Percentiles rank a stretch among this genome's conserved stretches.
These are phyloP conservation scores for Brachylomia viminalis DNA, from an alignment of 2,888 invertebrate genomes.

Conservation along the genomic window DNA sequence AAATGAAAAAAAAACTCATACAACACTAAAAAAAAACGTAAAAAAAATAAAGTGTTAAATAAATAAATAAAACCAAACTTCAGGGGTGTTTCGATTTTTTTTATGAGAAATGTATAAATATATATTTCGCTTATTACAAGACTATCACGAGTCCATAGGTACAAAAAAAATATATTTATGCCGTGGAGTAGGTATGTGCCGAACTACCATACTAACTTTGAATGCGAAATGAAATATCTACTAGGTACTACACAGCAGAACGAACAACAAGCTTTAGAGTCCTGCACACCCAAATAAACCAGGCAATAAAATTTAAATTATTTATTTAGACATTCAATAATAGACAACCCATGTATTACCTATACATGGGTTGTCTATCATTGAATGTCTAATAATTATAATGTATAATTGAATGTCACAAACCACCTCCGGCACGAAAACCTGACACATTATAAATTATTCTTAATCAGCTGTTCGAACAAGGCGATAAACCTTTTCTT, in stretches of 20 bases:
- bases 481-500: constrained; percentile 34
- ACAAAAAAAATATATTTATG: neutral
- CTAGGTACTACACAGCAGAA: neutral
- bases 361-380: too few relatives aligned
- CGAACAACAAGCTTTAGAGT: too few relatives aligned
- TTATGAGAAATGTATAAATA: too few relatives aligned
- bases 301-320: neutral
- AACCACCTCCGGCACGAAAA: neutral
- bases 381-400: too few relatives aligned
- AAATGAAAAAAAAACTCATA: too few relatives aligned
- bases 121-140: too few relatives aligned
- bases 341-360: neutral
- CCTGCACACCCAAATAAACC: neutral
- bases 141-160: neutral
- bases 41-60: too few relatives aligned
- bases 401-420: too few relatives aligned
- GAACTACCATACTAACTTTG: neutral
- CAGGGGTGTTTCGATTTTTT: too few relatives aligned
- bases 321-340: neutral
- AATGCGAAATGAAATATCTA: neutral
- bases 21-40: too few relatives aligned
- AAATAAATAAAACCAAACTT: too few relatives aligned
- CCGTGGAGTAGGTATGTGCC: too few relatives aligned
- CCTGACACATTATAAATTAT: constrained; percentile 22
- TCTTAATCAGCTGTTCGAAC: constrained; percentile 34